These are phyloP conservation scores for Leuciscus idus DNA, from an alignment of 2,113 vertebrate genomes.

Conservation along the genomic window DNA sequence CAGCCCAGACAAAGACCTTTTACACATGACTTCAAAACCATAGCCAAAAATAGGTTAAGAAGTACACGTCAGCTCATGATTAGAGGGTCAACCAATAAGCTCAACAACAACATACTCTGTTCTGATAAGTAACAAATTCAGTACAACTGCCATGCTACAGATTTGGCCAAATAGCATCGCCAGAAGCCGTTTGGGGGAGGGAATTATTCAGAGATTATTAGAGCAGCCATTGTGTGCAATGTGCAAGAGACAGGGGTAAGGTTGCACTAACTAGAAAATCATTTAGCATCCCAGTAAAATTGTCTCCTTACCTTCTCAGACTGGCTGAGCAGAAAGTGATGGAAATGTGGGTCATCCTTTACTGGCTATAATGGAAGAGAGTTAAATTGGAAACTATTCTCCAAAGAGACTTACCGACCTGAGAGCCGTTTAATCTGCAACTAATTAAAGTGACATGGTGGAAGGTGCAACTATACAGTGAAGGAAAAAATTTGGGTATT, in stretches of 20 bases:
- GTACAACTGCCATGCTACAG: constrained; percentile 24
- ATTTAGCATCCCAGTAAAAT: constrained; percentile 45
- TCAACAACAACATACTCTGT: not conserved
- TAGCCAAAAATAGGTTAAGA: not conserved
- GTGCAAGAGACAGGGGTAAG: constrained; percentile 64
- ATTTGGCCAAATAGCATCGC: not conserved
- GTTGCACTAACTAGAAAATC: constrained; percentile 47
- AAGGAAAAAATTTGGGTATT: not conserved
- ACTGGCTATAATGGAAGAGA: constrained; percentile 86
- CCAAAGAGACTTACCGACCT: constrained; percentile 36
- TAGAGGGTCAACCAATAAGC: not conserved
- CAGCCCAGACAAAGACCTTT: not conserved
- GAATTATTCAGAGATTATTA: constrained; percentile 71
- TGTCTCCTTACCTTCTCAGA: constrained; percentile 91
- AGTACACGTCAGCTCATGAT: not conserved
- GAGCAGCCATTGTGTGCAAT: constrained; percentile 62
- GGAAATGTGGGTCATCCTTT: constrained; percentile 96
- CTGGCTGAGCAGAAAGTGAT: constrained; percentile 97
- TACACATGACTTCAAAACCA: not conserved
- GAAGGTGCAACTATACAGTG: not conserved
- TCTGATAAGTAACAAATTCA: not conserved
- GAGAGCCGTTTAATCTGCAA: constrained; percentile 2
- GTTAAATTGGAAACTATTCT: constrained; percentile 58
- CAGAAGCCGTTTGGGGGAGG: constrained; percentile 50
- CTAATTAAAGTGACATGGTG: constrained; percentile 6